Conservation (phyloP, 2,113 vertebrate species). For the Donacobius atricapilla region DNA sequence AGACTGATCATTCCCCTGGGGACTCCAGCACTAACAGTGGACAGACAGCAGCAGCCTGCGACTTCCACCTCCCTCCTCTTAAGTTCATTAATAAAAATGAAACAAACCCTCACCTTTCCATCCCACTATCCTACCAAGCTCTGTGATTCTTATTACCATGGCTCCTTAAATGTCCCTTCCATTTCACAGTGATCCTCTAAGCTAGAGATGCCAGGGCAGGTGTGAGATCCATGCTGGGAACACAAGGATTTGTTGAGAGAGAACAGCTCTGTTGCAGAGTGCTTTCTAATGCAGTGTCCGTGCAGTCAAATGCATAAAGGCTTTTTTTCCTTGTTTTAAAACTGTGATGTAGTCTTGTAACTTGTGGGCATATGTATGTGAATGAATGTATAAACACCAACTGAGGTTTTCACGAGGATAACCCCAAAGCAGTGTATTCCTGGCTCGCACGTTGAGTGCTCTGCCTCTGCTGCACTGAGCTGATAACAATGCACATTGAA, state of each 20-base stretch:
- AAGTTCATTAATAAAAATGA: background rate
- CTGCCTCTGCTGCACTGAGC: background rate
- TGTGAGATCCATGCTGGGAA: background rate
- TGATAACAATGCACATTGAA: background rate
- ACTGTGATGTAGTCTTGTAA: background rate
- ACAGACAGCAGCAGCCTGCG: background rate
- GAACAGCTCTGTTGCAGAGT: background rate
- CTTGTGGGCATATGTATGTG: fast-evolving
- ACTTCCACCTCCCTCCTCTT: background rate
- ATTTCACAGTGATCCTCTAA: background rate
- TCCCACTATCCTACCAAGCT: background rate
- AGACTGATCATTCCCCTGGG: background rate
- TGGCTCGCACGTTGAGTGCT: background rate
- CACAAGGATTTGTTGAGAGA: background rate
- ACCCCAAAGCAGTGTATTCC: background rate
- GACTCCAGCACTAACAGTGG: background rate
- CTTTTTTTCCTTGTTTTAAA: background rate
- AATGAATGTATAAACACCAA: background rate
- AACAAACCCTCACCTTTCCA: background rate
- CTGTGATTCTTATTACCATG: background rate
- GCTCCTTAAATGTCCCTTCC: background rate
- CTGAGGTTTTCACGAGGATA: background rate
- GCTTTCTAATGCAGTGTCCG: background rate
- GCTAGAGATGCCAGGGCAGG: background rate
- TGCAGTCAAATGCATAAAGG: background rate